phyloP scores from a whole-genome alignment of 1,140 invertebrate genomes.

The Drosophila prosaltans region DNA sequence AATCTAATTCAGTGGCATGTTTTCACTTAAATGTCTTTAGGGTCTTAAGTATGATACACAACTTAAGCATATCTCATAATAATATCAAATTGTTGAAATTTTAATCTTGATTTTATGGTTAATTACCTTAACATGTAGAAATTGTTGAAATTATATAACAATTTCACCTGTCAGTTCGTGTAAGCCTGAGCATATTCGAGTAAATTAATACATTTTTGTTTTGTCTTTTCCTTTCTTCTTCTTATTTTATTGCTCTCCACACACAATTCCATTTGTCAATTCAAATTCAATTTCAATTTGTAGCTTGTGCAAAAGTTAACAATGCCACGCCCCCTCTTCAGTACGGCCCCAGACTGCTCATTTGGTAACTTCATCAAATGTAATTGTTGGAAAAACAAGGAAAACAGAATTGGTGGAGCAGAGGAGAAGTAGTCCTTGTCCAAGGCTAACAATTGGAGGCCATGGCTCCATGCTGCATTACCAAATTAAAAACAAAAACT shows the following conservation, averaged over 20 bases:
- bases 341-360: slow-evolving; percentile 27
- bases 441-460: slow-evolving; percentile 70
- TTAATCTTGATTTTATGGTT: not conserved
- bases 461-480: slow-evolving; percentile 64
- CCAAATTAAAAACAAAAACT: slow-evolving; percentile 78
- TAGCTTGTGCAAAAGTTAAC: slow-evolving; percentile 46
- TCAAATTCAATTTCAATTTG: slow-evolving; percentile 58
- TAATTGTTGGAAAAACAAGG: slow-evolving; percentile 56
- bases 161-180: not conserved
- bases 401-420: slow-evolving; percentile 22
- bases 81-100: not conserved
- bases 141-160: not conserved
- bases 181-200: not conserved
- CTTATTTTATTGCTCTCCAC: slow-evolving; percentile 17
- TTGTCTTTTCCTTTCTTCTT: slow-evolving; percentile 3
- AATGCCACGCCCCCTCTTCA: slow-evolving; percentile 38
- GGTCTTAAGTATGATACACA: not conserved
- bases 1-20: not conserved
- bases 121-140: not conserved
- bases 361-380: slow-evolving; percentile 54
- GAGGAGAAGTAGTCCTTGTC: slow-evolving; percentile 49
- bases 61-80: not conserved
- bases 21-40: not conserved
- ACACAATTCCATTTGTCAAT: slow-evolving; percentile 56
- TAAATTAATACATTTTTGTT: slow-evolving; percentile 14